These are phyloP conservation scores for Cyclina sinensis DNA, from an alignment of 1,140 invertebrate species.

Conservation along the genomic window DNA sequence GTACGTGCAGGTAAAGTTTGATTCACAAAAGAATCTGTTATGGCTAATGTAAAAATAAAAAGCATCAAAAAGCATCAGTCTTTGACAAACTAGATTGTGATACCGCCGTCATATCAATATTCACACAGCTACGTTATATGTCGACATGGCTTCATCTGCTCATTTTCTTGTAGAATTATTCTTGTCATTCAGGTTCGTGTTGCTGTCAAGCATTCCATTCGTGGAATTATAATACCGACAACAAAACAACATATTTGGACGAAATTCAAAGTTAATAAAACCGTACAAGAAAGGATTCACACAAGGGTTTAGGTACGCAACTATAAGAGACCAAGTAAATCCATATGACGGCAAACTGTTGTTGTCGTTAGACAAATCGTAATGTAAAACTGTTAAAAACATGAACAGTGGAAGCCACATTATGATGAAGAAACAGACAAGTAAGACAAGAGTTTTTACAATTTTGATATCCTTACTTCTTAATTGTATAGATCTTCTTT, in stretches of 20 bases:
- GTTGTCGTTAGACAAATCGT: conserved; percentile 57
- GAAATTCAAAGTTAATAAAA: conserved; percentile 63
- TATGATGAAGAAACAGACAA: conserved; percentile 77
- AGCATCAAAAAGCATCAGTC: too few species aligned
- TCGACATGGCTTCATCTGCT: too few species aligned
- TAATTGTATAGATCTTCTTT: conserved; percentile 26
- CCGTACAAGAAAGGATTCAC: conserved; percentile 82
- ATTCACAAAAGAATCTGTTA: too few species aligned
- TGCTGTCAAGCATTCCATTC: neutral
- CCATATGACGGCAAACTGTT: conserved; percentile 73
- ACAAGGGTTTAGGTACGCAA: conserved; percentile 76
- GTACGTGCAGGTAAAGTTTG: too few species aligned
- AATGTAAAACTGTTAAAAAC: conserved; percentile 72
- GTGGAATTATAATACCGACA: neutral
- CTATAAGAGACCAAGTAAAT: conserved; percentile 71
- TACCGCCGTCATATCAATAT: too few species aligned
- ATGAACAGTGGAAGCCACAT: conserved; percentile 82
- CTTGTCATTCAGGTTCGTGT: neutral
- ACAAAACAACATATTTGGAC: conserved; percentile 11
- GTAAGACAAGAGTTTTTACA: conserved; percentile 74
- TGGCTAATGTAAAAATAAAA: too few species aligned
- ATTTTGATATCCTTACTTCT: conserved; percentile 70
- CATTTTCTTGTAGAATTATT: neutral
- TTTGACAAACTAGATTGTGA: too few species aligned
- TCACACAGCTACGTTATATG: too few species aligned